Evolutionary conservation across 2,113 vertebrate species (phyloP), one percentile per base, ranked within the genome.

Genomic region (Brachypteracias leptosomus): DNA sequence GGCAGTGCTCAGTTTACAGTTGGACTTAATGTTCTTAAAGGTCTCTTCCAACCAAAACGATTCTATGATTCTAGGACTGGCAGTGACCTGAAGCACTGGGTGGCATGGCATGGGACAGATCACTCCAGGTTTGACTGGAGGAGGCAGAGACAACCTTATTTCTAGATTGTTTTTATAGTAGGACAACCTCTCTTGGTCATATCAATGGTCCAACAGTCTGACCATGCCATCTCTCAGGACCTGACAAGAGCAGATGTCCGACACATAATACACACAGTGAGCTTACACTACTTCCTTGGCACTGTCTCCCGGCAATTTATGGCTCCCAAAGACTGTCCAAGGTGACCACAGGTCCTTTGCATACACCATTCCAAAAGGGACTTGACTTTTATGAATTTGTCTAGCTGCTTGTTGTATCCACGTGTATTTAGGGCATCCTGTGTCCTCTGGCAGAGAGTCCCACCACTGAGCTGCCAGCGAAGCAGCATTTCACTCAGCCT

Each of bases 341-440:
- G 62, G 51, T 3, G 2, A 40, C 21, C 2, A 0, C 3, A 19
- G 36, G 3, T 55, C 33, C 46, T 59, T 6, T 31, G 29, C 1
- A 0, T 38, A 47, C 35, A 59, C 13, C 31, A 54, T 7, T 57
- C 47, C 66, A 18, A 67, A 90, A 62, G 6, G 26, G 24, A 29
- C 10, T 47, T 78, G 24, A 49, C 11, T 29, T 51, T 20, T 17
- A 38, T 4, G 33, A 13, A 54, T 75, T 49, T 57, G 31, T 66
- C 75, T 31, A 33, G 49, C 55, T 42, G 49, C 61, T 63, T 33
- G 19, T 7, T 40, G 29, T 9, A 29, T 14, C 54, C 17, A 16
- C 8, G 3, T 26, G 33, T 52, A 28, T 40, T 79, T 59, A 36
- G 62, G 46, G 49, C 14, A 71, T 9, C 28, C 47, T 36, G 4